Percentiles rank a stretch among this genome's conserved stretches.
Evolutionary conservation across 2,113 vertebrate species (phyloP).

Genomic region (Thryonomys swinderianus): DNA sequence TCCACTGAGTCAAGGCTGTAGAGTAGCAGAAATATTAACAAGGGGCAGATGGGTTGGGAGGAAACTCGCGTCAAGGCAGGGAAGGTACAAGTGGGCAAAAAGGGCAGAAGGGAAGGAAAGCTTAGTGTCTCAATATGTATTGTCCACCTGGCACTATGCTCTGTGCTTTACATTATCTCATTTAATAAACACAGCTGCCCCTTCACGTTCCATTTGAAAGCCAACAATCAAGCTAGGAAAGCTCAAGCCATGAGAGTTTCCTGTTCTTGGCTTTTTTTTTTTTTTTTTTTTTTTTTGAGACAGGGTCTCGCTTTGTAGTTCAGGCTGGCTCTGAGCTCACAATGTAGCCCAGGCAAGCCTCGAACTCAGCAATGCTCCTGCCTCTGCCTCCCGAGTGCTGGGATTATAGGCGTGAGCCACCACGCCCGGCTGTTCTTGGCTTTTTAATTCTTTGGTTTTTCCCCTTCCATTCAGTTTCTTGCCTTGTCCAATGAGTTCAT

Average conservation of each 20-base stretch:
- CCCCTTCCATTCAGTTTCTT: no score
- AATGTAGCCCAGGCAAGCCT: no score
- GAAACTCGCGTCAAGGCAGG: background rate
- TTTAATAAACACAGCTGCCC: background rate
- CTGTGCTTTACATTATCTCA: background rate
- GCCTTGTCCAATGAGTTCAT: no score
- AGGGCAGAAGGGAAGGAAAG: background rate
- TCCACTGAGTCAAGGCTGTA: background rate
- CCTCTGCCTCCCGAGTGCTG: no score
- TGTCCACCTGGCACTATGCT: background rate
- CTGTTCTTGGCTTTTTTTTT: no score
- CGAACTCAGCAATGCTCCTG: no score
- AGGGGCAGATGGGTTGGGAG: background rate
- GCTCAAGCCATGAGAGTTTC: background rate
- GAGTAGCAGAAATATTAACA: background rate
- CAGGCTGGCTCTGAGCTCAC: no score
- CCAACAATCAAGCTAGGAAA: background rate
- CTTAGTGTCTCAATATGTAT: background rate
- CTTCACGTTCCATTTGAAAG: background rate
- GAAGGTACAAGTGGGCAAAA: background rate
- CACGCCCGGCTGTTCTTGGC: no score
- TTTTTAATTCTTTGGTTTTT: no score
- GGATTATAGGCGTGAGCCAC: no score
- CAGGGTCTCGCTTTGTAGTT: no score
- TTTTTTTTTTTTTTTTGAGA: no score